Base-by-base conservation (phyloP, 2,113 vertebrate genomes). In the Etheostoma cragini region DNA sequence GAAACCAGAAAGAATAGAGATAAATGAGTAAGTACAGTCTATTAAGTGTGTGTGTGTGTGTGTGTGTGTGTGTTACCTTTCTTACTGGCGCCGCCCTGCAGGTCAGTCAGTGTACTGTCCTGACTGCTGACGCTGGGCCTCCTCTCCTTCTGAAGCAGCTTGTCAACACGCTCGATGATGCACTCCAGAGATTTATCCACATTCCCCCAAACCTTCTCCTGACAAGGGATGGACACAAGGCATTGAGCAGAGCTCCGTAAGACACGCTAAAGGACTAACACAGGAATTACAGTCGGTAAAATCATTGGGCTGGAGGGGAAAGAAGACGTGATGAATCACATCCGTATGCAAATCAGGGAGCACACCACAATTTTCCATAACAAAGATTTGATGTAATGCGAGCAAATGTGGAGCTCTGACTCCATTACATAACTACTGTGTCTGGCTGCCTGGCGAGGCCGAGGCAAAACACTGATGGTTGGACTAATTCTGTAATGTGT, bases 151-250 rank as follows among this genome's bases (percentile, higher is more conserved):
- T 97, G 98, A 3, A 99, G 96, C 75, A 99, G 96, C 83, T 98
- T 98, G 95, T 98, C 98, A 21, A 99, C 98, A 4, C 97, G 95
- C 94, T 99, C 96, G 83, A 99, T 97, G 88, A 99, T 97, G 85
- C 98, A 99, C 92, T 99, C 98, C 90, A 99, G 95, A 83, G 97
- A 99, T 89, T 99, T 99, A 80, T 99, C 98, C 7, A 99, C 98
- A 10, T 99, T 99, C 85, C 97, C 74, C 98, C 98, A 99, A 68
- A 99, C 97, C 60, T 98, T 99, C 94, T 99, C 98, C 98, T 99
- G 91, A 69, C 61, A 26, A n/a, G 42, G 21, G 10, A 75, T 12
- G 26, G 14, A 66, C 42, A 72, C 17, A 3, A 16, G 19, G 3
- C 17, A 3, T 13, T 3, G 14, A 10, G 49, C 12, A 17, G 26